Percentiles rank a stretch among this genome's conserved stretches.
phyloP scores from a whole-genome alignment of 2,888 invertebrate genomes.

The Patella depressa region DNA sequence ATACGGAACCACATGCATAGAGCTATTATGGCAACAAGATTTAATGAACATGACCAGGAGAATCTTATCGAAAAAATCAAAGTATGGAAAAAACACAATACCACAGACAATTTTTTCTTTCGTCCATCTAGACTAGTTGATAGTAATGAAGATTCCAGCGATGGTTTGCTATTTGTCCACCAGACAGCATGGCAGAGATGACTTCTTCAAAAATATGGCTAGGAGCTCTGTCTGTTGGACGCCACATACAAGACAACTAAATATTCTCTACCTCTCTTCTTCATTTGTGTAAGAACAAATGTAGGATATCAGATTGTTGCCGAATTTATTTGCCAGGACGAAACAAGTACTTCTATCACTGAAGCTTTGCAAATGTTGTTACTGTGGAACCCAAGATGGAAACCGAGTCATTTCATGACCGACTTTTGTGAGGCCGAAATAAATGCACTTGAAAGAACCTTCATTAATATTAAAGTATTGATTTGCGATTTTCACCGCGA shows the following conservation, averaged over 20 bases:
- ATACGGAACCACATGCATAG: no score
- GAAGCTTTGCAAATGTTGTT: conserved; percentile 27
- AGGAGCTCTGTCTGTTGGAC: conserved; percentile 32
- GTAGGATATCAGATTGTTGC: conserved; percentile 29
- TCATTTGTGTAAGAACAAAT: conserved; percentile 30
- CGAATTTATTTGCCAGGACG: conserved; percentile 28
- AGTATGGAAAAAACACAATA: no score
- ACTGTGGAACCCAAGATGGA: conserved; percentile 28
- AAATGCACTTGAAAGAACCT: conserved; percentile 15
- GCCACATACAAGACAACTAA: conserved; percentile 33
- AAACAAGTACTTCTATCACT: conserved; percentile 22
- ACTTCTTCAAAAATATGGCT: conserved; percentile 30
- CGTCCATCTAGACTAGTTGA: no score
- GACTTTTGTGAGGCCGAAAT: conserved; percentile 30
- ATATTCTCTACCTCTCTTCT: conserved; percentile 34
- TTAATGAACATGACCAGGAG: no score
- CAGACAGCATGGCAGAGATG: conserved; percentile 25
- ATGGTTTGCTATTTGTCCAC: not conserved
- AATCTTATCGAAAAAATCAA: no score
- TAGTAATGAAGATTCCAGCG: not conserved
- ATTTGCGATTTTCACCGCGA: not conserved
- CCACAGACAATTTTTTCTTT: no score
- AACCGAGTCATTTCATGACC: conserved; percentile 30
- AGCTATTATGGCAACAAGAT: no score
- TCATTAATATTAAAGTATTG: not conserved